A percentile compares a stretch with the other conserved stretches of the same genome.
phyloP scores from a whole-genome alignment of 2,797 vertebrate species.

The Nasua narica region DNA sequence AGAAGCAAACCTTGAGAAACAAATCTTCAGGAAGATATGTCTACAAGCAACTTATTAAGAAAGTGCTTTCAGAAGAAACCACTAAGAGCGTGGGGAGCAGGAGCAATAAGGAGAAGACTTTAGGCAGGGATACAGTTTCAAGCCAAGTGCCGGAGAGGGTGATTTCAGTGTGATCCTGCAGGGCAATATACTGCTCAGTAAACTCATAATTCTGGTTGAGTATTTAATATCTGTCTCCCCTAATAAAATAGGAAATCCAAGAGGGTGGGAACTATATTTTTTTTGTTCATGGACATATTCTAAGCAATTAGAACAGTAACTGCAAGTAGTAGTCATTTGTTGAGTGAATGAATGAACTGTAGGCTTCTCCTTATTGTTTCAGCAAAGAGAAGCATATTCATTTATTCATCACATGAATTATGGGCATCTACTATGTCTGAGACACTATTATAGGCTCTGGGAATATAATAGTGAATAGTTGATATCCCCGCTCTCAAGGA shows the following conservation, averaged over 20 bases:
- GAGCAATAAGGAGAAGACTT: background rate
- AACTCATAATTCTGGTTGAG: background rate
- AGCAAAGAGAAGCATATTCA: background rate
- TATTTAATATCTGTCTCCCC: background rate
- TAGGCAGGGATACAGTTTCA: background rate
- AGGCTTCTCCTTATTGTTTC: background rate
- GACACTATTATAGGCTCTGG: background rate
- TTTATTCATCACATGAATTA: background rate
- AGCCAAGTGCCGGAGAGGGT: background rate
- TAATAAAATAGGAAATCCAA: background rate
- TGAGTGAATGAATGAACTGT: background rate
- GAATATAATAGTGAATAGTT: background rate
- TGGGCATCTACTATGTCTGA: background rate
- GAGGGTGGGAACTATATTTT: background rate
- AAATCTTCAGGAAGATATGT: background rate
- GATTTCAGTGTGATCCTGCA: background rate
- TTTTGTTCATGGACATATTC: background rate
- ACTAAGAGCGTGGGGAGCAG: background rate
- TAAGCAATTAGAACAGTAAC: background rate
- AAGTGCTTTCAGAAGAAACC: background rate
- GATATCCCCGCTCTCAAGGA: background rate
- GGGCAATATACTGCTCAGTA: background rate
- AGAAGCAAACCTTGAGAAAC: background rate
- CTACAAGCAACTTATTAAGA: background rate
- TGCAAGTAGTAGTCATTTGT: background rate